Percentiles rank a stretch among this genome's conserved stretches.
Conservation (phyloP, 2,888 invertebrate genomes). For the Silvanus unidentatus region DNA sequence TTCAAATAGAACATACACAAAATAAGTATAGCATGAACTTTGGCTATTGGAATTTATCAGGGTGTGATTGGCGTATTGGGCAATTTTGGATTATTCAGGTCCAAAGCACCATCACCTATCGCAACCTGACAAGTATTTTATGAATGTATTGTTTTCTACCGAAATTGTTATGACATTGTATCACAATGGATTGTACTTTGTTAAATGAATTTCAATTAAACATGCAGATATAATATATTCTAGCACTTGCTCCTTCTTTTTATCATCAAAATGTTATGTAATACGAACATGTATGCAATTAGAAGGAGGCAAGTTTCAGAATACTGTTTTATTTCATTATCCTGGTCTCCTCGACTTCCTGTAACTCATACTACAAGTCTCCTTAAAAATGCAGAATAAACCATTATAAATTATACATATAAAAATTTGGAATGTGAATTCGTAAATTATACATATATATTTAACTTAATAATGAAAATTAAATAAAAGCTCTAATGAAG, state of each 20-base stretch:
- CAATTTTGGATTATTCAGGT: not conserved
- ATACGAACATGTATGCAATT: constrained; percentile 9
- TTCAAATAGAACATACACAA: constrained; percentile 19
- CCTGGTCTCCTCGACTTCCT: not conserved
- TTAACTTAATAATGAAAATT: no score
- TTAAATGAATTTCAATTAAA: constrained; percentile 44
- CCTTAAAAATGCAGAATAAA: no score
- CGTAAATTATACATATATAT: no score
- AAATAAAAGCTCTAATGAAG: no score
- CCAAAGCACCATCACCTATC: constrained; percentile 11
- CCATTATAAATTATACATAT: no score
- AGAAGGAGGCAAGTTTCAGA: constrained; percentile 7
- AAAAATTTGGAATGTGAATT: no score
- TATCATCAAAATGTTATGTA: constrained; percentile 9
- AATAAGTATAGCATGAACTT: constrained; percentile 4
- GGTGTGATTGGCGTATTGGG: constrained; percentile 18
- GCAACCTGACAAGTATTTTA: constrained; percentile 20
- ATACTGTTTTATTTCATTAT: constrained; percentile 9
- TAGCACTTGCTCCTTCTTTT: constrained; percentile 5
- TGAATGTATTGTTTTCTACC: not conserved
- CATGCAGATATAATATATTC: constrained; percentile 19
- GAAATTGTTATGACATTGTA: constrained; percentile 29
- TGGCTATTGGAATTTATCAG: constrained; percentile 8
- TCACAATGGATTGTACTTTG: constrained; percentile 48
- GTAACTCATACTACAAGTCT: no score